A percentile compares a stretch with the other conserved stretches of the same genome.
These are phyloP conservation scores for Drosophila nigrodunni DNA, from an alignment of 1,140 invertebrate species.

Conservation along the genomic window DNA sequence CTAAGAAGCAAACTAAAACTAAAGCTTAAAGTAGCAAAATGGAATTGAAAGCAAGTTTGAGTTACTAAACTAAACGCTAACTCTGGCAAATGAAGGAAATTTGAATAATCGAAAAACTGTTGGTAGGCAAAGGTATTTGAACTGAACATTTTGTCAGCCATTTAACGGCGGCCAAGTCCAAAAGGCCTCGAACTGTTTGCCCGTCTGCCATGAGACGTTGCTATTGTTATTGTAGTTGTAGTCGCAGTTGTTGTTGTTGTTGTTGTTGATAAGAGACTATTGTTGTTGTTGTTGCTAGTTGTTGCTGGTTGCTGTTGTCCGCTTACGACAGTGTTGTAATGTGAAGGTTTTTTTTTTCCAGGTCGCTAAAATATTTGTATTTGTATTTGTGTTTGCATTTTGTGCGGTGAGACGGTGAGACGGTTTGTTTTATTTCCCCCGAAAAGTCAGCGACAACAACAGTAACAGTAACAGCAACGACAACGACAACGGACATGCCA, in stretches of 20 bases:
- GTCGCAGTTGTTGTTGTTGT: too few species aligned
- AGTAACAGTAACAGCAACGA: constrained; percentile 22
- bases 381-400: constrained; percentile 55
- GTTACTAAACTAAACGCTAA: too few species aligned
- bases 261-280: constrained; percentile 35
- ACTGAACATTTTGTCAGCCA: not conserved
- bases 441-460: constrained; percentile 64
- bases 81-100: too few species aligned
- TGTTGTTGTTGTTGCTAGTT: constrained; percentile 20
- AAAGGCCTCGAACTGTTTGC: constrained; percentile 49
- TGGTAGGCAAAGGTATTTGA: not conserved
- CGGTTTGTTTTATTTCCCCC: constrained; percentile 72
- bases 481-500: constrained; percentile 50
- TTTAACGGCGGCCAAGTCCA: constrained; percentile 24
- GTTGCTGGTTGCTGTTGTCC: constrained; percentile 25
- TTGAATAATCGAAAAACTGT: too few species aligned
- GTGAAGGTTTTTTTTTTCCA: constrained; percentile 51
- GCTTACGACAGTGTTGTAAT: constrained; percentile 41
- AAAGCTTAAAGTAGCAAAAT: too few species aligned
- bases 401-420: constrained; percentile 58
- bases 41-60: too few species aligned
- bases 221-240: constrained; percentile 27
- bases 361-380: constrained; percentile 77
- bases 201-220: constrained; percentile 32
- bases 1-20: not conserved